phyloP scores from a whole-genome alignment of 2,888 invertebrate genomes.

The Drosophila planitibia region DNA sequence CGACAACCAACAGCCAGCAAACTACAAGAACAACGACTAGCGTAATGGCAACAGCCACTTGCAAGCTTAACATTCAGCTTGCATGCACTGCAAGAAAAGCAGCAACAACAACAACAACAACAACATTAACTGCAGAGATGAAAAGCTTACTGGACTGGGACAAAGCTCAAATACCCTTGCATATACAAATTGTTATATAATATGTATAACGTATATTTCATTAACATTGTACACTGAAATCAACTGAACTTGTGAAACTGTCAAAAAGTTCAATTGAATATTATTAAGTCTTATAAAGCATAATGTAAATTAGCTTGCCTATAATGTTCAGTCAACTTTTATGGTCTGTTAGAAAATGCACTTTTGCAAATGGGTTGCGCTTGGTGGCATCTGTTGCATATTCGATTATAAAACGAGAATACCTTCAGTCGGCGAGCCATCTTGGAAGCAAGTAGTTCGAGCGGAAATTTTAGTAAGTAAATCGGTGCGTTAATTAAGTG shows the following conservation, averaged over 20 bases:
- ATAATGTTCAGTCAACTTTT: background rate
- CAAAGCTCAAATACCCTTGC: conserved; percentile 28
- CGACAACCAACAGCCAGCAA: conserved; percentile 37
- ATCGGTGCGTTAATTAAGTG: conserved; percentile 31
- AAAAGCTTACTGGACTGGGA: background rate
- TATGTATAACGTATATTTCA: background rate
- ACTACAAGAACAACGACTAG: conserved; percentile 22
- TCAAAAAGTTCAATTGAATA: background rate
- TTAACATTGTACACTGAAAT: background rate
- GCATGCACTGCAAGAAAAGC: conserved; percentile 53
- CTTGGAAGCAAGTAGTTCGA: conserved; percentile 8
- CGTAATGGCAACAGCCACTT: conserved; percentile 58
- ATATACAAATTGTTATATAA: conserved; percentile 2
- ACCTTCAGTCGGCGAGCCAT: background rate
- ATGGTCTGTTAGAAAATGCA: background rate
- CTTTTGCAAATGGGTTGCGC: background rate
- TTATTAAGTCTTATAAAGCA: background rate
- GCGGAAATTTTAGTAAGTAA: conserved; percentile 17
- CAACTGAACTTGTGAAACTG: background rate
- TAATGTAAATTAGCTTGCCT: background rate
- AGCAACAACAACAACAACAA: conserved; percentile 3
- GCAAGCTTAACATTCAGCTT: conserved; percentile 40
- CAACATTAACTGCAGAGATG: background rate
- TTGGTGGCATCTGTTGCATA: background rate
- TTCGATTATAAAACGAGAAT: background rate